Evolutionary conservation across 2,888 invertebrate species (phyloP).

Genomic region (Thymelicus acteon): DNA sequence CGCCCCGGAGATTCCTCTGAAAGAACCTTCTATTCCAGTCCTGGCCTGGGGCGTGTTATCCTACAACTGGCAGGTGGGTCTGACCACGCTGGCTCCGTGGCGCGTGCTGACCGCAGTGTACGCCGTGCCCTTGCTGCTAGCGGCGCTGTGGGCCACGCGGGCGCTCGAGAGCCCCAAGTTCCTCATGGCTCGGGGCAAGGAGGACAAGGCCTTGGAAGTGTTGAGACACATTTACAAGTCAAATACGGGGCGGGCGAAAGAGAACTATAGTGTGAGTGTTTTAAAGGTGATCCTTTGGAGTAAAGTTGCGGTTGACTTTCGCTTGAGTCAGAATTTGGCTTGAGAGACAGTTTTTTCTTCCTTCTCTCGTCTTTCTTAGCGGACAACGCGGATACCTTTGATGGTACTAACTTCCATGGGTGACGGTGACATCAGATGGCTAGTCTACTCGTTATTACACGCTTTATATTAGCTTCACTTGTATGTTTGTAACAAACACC

Average conservation of each 20-base stretch:
- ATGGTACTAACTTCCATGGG: no score
- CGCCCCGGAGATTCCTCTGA: no score
- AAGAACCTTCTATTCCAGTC: constrained; percentile 64
- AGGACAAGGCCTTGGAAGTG: constrained; percentile 82
- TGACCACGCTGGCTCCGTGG: constrained; percentile 87
- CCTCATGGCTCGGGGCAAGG: constrained; percentile 86
- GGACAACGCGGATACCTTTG: no score
- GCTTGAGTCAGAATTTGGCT: no score
- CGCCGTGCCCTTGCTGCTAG: constrained; percentile 84
- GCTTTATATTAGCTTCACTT: no score
- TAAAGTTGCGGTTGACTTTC: no score
- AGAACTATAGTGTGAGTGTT: constrained; percentile 64
- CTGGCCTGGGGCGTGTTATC: constrained; percentile 89
- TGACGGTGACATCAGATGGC: no score
- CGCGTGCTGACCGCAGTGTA: constrained; percentile 88
- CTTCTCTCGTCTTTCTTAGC: no score
- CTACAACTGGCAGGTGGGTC: constrained; percentile 60
- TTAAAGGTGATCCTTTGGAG: no score
- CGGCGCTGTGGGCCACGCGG: constrained; percentile 57
- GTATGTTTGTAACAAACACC: no score
- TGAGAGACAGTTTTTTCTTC: no score
- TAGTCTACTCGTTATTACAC: no score
- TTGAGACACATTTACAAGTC: constrained; percentile 60
- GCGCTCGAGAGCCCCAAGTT: constrained; percentile 93
- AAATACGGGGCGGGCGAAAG: constrained; percentile 59